Base-by-base conservation (phyloP, 2,888 invertebrate species). In the Allolobophora icterica region DNA sequence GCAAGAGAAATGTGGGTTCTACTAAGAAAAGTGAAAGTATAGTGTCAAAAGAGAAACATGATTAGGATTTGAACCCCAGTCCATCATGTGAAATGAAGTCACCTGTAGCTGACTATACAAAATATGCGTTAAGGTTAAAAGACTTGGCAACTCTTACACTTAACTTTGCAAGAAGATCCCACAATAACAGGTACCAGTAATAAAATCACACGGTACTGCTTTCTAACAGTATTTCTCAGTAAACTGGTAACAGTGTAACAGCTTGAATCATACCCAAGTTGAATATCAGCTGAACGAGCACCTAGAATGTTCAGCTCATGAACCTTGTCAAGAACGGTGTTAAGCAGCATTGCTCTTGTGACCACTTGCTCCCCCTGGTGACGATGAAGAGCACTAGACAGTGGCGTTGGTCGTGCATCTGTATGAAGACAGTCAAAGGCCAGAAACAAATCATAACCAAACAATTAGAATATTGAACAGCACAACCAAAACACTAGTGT, bases 291-390 rank as follows among this genome's bases (percentile, higher is more conserved):
- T 87, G 38, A 87, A 87, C 24, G 87, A 87, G 34, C 87, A 87
- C 83, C 84, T 24, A 24, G 30, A 42, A 89, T 34, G 52, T 90
- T 52, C 24, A 95, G 95, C 92, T 96, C 96, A 91, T 95, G 95
- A 42, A 96, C 95, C 94, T 96, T 96, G 5, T 95, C 94, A 93
- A 96, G 94, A 19, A 96, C 95, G 3, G 96, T 95, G 91, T 95
- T 94, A 91, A 96, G 95, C 89, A 96, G 93, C 71, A 94, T 93
- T 0, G 96, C 96, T 93, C 96, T 96, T 90, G 96, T 96, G 93
- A 94, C 95, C 93, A 94, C 95, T 94, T 96, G 95, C 24, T 96
- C 91, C n/a, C 93, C 91, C 45, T 92, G 93, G 0, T 92, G 87
- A 89, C 93, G 93, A 24, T 94, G 94, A 30, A 95, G 94, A 52